A percentile compares a stretch with the other conserved stretches of the same genome.
Evolutionary conservation across 2,888 invertebrate genomes (phyloP).

Genomic region (Eumerus sabulonum): DNA sequence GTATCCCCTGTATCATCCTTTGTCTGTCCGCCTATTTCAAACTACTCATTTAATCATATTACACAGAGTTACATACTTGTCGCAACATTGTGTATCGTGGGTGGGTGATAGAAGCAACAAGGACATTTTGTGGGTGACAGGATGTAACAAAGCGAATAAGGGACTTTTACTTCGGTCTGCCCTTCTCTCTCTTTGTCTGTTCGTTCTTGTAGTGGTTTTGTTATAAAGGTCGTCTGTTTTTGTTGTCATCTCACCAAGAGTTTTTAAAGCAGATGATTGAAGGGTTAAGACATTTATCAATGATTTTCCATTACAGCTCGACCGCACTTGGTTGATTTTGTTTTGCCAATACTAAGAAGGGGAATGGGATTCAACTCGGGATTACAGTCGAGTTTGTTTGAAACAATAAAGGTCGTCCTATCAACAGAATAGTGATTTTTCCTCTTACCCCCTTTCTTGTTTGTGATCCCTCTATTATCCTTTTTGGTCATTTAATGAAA

Average conservation of each 20-base stretch:
- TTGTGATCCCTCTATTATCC: slow-evolving; percentile 46
- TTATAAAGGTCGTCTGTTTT: slow-evolving; percentile 36
- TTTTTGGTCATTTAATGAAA: slow-evolving; percentile 40
- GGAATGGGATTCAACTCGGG: too few relatives aligned
- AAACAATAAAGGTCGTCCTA: too few relatives aligned
- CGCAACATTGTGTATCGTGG: too few relatives aligned
- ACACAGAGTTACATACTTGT: slow-evolving; percentile 34
- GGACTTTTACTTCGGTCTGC: background rate
- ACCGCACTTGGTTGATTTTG: too few relatives aligned
- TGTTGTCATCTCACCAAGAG: slow-evolving; percentile 39
- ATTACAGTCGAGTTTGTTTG: too few relatives aligned
- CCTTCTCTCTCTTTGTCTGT: slow-evolving; percentile 5
- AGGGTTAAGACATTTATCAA: slow-evolving; percentile 58
- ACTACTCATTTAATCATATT: slow-evolving; percentile 37
- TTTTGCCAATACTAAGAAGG: too few relatives aligned
- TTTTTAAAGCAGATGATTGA: slow-evolving; percentile 44
- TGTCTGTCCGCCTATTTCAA: slow-evolving; percentile 3
- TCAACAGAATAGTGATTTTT: too few relatives aligned
- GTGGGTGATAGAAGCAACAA: too few relatives aligned
- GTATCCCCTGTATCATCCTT: slow-evolving; percentile 4
- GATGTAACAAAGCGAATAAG: slow-evolving; percentile 15
- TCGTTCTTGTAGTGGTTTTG: slow-evolving; percentile 29
- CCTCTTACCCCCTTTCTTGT: background rate
- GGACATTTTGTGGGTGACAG: slow-evolving; percentile 29
- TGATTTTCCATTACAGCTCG: slow-evolving; percentile 48